Percentiles rank a stretch among this genome's conserved stretches.
Evolutionary conservation across 2,113 vertebrate genomes (phyloP).

Genomic region (Turdus rufiventris): DNA sequence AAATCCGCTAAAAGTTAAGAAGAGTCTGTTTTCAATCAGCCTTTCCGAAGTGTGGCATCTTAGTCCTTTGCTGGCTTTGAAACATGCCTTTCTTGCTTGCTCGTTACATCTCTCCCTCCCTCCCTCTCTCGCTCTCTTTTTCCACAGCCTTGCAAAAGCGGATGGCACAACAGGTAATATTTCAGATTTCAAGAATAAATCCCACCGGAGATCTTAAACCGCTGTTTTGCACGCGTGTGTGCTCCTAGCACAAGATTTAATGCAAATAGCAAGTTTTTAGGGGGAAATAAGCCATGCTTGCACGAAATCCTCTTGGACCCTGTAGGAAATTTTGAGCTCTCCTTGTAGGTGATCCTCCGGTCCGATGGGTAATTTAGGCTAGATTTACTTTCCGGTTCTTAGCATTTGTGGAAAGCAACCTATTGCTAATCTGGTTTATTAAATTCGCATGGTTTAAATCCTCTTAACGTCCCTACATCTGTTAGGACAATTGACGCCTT

Average conservation of each 20-base stretch:
- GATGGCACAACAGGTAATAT: constrained; percentile 70
- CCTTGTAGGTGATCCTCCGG: neutral
- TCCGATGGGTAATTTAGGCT: neutral
- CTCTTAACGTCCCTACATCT: constrained; percentile 83
- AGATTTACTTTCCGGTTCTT: constrained; percentile 31
- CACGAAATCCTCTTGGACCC: neutral
- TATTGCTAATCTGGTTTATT: constrained; percentile 71
- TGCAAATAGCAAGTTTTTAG: neutral
- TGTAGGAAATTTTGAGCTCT: neutral
- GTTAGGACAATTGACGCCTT: constrained; percentile 78
- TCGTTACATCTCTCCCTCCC: neutral
- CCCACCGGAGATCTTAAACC: neutral
- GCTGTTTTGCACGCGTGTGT: neutral
- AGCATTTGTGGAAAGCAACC: constrained; percentile 45
- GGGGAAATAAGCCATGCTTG: neutral
- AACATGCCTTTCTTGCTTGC: constrained; percentile 4
- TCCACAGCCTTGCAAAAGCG: constrained; percentile 21
- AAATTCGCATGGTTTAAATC: constrained; percentile 80
- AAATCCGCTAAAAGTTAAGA: constrained; percentile 70
- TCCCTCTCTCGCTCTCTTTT: neutral
- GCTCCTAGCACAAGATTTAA: neutral
- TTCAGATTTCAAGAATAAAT: constrained; percentile 49
- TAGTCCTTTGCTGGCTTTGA: constrained; percentile 52
- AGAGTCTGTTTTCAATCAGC: constrained; percentile 76
- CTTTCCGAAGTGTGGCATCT: constrained; percentile 69